Evolutionary conservation across 1,140 invertebrate genomes (phyloP).

Genomic region (Drosophila pectinifera): DNA sequence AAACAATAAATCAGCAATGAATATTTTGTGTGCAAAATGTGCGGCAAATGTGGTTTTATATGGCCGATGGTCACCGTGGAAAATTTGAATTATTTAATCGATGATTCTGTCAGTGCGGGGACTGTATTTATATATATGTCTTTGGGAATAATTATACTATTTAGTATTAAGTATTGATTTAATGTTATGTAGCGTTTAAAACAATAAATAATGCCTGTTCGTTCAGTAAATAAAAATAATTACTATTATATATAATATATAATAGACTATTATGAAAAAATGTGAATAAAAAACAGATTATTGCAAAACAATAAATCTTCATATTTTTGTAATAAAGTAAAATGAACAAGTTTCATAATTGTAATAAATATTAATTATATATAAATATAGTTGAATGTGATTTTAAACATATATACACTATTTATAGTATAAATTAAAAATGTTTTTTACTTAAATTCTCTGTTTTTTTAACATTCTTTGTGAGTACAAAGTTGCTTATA

Average conservation of each 20-base stretch:
- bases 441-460: too few species aligned
- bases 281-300: too few species aligned
- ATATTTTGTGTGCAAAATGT: conserved; percentile 36
- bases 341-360: too few species aligned
- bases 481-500: too few species aligned
- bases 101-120: not conserved
- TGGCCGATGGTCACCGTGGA: not conserved
- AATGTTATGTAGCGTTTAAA: not conserved
- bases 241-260: too few species aligned
- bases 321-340: too few species aligned
- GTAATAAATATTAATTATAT: too few species aligned
- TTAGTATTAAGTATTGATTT: not conserved
- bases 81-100: conserved; percentile 37
- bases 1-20: conserved; percentile 50
- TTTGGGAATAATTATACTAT: not conserved
- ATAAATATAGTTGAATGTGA: too few species aligned
- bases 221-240: too few species aligned
- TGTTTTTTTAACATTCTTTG: not conserved
- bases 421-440: not conserved
- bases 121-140: not conserved
- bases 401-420: too few species aligned
- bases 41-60: conserved; percentile 10
- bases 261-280: too few species aligned
- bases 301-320: too few species aligned
- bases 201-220: not conserved